phyloP scores from a whole-genome alignment of 2,113 vertebrate genomes.

The Scytalopus superciliaris region DNA sequence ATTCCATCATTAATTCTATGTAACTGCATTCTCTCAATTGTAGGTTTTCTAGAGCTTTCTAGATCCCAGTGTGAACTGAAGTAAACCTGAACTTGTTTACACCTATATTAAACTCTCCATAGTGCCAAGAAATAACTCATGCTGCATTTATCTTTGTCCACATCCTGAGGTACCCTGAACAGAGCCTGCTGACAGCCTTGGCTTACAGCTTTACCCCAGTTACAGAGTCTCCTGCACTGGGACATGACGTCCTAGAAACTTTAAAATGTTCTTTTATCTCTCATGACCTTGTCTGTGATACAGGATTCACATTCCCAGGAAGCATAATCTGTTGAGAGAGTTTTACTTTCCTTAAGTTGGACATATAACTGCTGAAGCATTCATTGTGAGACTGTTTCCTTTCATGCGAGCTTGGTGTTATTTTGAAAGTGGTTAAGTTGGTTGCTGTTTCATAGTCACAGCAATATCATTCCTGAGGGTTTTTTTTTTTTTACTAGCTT shows the following conservation, averaged over 20 bases:
- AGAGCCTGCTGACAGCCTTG: background rate
- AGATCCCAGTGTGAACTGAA: background rate
- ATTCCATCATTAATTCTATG: background rate
- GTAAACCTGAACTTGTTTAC: background rate
- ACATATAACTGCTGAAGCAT: background rate
- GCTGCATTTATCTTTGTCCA: background rate
- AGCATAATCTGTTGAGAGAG: background rate
- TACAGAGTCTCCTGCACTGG: background rate
- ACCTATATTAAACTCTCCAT: background rate
- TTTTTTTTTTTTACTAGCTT: background rate
- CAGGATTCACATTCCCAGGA: background rate
- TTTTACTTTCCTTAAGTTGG: background rate
- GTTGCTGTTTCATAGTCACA: background rate
- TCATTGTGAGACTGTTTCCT: background rate
- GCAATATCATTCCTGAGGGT: background rate
- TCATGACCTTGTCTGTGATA: background rate
- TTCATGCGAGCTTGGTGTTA: background rate
- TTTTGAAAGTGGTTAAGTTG: background rate
- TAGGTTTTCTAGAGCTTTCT: background rate
- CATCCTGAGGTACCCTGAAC: background rate
- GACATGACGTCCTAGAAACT: background rate
- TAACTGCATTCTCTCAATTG: background rate
- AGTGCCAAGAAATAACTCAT: background rate
- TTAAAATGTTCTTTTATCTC: background rate
- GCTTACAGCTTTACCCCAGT: background rate